phyloP scores from a whole-genome alignment of 2,113 vertebrate genomes.

The Camelus dromedarius region DNA sequence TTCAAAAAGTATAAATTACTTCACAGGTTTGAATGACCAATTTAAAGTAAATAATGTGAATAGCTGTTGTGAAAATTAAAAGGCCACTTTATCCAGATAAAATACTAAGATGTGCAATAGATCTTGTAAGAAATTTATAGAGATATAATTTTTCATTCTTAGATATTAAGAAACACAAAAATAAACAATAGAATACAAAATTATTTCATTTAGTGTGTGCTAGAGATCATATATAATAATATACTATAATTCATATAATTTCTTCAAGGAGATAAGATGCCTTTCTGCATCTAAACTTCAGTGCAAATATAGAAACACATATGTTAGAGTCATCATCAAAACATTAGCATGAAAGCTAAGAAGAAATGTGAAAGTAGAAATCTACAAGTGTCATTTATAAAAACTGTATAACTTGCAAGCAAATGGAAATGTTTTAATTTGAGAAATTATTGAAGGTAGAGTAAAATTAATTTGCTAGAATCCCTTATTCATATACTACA shows the following conservation, averaged over 20 bases:
- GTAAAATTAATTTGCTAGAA: constrained; percentile 77
- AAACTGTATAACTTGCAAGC: constrained; percentile 82
- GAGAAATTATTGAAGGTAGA: constrained; percentile 81
- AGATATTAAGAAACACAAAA: background rate
- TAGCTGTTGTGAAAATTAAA: background rate
- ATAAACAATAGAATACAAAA: background rate
- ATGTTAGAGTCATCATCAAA: constrained; percentile 69
- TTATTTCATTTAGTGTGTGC: constrained; percentile 41
- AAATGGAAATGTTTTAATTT: constrained; percentile 80
- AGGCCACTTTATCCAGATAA: background rate
- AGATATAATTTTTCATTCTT: background rate
- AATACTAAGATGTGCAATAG: background rate
- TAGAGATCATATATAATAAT: constrained; percentile 41
- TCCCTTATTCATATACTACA: background rate
- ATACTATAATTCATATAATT: constrained; percentile 73
- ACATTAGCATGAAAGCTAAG: constrained; percentile 70
- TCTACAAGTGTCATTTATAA: constrained; percentile 82
- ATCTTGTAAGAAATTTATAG: constrained; percentile 43
- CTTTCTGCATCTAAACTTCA: constrained; percentile 80
- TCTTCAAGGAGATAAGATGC: constrained; percentile 77
- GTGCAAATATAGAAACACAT: constrained; percentile 83
- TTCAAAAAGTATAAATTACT: background rate
- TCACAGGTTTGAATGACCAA: background rate
- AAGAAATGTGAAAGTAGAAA: constrained; percentile 77
- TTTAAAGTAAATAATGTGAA: background rate